Conservation (phyloP, 2,888 invertebrate genomes). For the Agonopterix heracliana region DNA sequence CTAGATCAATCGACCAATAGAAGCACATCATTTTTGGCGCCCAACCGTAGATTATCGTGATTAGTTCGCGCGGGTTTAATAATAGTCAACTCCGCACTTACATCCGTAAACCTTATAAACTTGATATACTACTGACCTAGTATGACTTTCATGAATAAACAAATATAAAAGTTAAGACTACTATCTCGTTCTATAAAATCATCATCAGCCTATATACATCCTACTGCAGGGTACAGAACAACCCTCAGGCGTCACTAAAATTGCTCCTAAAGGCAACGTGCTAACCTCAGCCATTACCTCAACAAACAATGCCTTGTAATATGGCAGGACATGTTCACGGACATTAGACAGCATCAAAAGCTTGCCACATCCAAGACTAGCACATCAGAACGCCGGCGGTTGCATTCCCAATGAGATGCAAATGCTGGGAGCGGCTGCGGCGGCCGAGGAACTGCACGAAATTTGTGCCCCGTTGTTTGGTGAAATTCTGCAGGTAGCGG, state of each 20-base stretch:
- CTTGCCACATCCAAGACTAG: background rate
- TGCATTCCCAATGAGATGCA: constrained; percentile 19
- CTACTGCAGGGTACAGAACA: too few relatives aligned
- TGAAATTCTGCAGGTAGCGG: constrained; percentile 2
- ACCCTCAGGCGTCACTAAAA: background rate
- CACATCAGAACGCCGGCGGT: background rate
- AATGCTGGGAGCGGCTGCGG: constrained; percentile 12
- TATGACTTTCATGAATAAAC: too few relatives aligned
- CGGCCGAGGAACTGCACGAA: constrained; percentile 1
- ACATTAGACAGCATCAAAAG: background rate
- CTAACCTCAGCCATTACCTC: background rate
- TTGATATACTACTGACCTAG: too few relatives aligned
- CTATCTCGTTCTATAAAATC: too few relatives aligned
- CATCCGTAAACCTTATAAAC: too few relatives aligned
- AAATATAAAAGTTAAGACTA: too few relatives aligned
- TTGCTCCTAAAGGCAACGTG: background rate
- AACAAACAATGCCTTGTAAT: background rate
- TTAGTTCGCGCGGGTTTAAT: too few relatives aligned
- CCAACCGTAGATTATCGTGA: too few relatives aligned
- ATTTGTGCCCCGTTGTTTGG: constrained; percentile 6
- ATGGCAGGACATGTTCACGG: background rate
- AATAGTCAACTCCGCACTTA: too few relatives aligned
- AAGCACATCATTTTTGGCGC: too few relatives aligned
- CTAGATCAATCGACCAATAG: too few relatives aligned
- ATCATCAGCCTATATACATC: too few relatives aligned